Evolutionary conservation across 1,140 invertebrate genomes (phyloP).

Genomic region (Apis cerana): DNA sequence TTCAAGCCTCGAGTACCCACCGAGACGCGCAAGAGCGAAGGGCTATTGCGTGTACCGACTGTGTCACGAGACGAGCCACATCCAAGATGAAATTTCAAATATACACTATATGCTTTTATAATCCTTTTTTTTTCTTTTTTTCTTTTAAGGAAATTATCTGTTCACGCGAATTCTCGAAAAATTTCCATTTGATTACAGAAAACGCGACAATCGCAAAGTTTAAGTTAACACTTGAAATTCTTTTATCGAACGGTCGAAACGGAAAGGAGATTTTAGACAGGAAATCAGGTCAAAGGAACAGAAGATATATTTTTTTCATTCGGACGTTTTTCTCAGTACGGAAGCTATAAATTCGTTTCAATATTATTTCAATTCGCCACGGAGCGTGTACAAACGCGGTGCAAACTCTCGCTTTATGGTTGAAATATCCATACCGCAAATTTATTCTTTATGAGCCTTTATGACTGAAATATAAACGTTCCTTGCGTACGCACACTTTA

Average conservation of each 20-base stretch:
- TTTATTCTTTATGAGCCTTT: neutral
- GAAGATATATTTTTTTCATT: too few species aligned
- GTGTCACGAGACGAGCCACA: conserved; percentile 56
- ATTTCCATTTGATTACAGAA: neutral
- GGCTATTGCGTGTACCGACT: conserved; percentile 47
- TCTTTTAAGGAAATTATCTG: neutral
- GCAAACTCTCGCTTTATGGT: neutral
- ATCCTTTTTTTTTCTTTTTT: conserved; percentile 32
- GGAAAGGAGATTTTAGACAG: too few species aligned
- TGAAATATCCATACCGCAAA: neutral
- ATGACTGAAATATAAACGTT: conserved; percentile 7
- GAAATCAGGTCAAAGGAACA: too few species aligned
- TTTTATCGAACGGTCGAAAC: neutral
- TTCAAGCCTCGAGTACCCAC: conserved; percentile 68
- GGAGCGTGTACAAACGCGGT: neutral
- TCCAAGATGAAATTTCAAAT: conserved; percentile 67
- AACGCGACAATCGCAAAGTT: neutral
- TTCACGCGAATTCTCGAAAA: neutral
- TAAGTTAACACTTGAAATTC: neutral
- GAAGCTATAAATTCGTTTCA: neutral
- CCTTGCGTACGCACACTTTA: conserved; percentile 22
- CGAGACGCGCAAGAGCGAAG: conserved; percentile 68
- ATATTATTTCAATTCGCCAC: neutral
- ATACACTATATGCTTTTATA: conserved; percentile 32
- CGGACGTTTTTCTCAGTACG: too few species aligned